Evolutionary conservation across 2,888 invertebrate species (phyloP).

Genomic region (Sminthurides aquaticus): DNA sequence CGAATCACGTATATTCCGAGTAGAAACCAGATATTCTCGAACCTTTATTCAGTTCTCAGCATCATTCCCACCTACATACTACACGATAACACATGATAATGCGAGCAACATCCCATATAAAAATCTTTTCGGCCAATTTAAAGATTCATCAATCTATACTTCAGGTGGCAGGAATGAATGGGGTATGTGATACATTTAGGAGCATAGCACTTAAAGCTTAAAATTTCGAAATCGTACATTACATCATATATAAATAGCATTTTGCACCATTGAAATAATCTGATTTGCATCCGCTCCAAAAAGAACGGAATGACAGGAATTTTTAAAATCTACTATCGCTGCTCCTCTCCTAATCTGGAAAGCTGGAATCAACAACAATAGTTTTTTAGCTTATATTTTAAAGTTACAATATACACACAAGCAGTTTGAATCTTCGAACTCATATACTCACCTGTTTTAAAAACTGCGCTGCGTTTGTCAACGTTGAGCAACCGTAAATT

Average conservation of each 20-base stretch:
- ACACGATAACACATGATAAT: too few species aligned
- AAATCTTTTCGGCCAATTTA: too few species aligned
- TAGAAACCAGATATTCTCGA: too few species aligned
- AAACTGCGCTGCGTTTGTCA: slow-evolving; percentile 90
- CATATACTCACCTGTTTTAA: slow-evolving; percentile 64
- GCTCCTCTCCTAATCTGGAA: slow-evolving; percentile 15
- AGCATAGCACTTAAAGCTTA: too few species aligned
- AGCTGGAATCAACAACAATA: slow-evolving; percentile 5
- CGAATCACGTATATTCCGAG: too few species aligned
- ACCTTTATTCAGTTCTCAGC: too few species aligned
- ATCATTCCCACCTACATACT: too few species aligned
- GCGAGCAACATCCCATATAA: too few species aligned
- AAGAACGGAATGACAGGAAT: too few species aligned
- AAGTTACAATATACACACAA: not conserved
- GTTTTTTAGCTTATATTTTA: not conserved
- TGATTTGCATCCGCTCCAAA: not conserved
- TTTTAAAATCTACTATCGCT: not conserved
- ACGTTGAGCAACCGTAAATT: slow-evolving; percentile 89
- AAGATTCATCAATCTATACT: too few species aligned
- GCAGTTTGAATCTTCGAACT: not conserved
- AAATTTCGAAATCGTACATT: not conserved
- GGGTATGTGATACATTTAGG: too few species aligned
- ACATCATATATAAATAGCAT: not conserved
- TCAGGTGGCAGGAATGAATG: too few species aligned
- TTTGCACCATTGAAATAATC: not conserved